Conservation (phyloP, 2,113 vertebrate genomes). For the Martes martes region DNA sequence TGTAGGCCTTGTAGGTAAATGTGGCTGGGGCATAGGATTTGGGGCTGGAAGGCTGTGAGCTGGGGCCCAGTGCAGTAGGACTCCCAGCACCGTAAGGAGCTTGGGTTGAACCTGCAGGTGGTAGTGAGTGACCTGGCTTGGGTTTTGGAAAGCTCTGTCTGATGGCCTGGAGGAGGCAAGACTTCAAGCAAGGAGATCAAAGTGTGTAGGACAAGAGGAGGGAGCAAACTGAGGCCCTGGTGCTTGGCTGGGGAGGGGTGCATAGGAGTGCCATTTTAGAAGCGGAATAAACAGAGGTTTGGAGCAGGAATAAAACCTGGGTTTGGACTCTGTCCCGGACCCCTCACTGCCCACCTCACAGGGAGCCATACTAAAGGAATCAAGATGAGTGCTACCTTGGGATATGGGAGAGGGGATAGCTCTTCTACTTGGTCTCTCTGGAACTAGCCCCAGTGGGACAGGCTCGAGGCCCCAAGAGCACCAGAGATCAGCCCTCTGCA, state of each 20-base stretch:
- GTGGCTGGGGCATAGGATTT: neutral
- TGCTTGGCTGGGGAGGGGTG: neutral
- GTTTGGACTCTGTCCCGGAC: neutral
- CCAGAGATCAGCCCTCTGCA: neutral
- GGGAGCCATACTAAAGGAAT: neutral
- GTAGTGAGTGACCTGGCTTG: neutral
- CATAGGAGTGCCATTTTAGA: neutral
- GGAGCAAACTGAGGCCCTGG: neutral
- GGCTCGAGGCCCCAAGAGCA: neutral
- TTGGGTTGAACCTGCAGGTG: neutral
- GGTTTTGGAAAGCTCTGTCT: neutral
- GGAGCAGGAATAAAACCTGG: neutral
- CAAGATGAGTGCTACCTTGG: neutral
- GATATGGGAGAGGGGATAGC: neutral
- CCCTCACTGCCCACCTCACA: neutral
- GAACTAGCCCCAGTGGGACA: neutral
- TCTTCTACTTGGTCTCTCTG: neutral
- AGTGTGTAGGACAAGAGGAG: neutral
- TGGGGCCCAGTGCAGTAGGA: neutral
- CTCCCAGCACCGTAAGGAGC: neutral
- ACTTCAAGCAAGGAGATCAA: neutral
- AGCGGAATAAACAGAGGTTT: neutral
- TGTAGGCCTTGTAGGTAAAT: neutral
- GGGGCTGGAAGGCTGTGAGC: neutral
- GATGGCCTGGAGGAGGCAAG: neutral